phyloP scores from a whole-genome alignment of 1,140 invertebrate genomes.

The Drosophila kikkawai region DNA sequence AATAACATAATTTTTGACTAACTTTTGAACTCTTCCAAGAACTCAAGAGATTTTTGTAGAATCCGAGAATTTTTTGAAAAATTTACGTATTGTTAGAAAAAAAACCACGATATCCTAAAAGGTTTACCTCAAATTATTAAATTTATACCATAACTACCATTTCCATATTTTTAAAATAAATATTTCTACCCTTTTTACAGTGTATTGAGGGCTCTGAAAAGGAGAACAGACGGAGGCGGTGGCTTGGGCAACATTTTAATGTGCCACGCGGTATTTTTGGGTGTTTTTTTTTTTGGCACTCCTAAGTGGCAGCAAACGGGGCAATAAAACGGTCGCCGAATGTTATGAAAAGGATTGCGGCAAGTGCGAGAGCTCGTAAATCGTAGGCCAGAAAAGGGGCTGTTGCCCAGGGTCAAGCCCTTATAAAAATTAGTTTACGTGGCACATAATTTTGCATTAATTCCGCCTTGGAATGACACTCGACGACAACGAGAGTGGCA shows the following conservation, averaged over 20 bases:
- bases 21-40: neutral
- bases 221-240: neutral
- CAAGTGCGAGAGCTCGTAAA: slow-evolving; percentile 66
- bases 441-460: slow-evolving; percentile 80
- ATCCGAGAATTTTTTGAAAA: neutral
- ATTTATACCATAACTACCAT: neutral
- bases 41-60: neutral
- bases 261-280: slow-evolving; percentile 56
- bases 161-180: neutral
- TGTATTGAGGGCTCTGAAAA: neutral
- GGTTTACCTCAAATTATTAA: neutral
- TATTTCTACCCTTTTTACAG: neutral
- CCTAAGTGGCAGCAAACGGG: slow-evolving; percentile 67
- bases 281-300: slow-evolving; percentile 30
- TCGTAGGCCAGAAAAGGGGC: slow-evolving; percentile 49
- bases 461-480: slow-evolving; percentile 64
- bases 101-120: too few relatives aligned
- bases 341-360: slow-evolving; percentile 77
- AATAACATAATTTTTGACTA: neutral
- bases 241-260: slow-evolving; percentile 71
- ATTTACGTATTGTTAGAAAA: neutral
- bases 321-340: slow-evolving; percentile 76
- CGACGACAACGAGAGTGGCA: slow-evolving; percentile 7
- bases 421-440: slow-evolving; percentile 78
- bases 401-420: neutral